Percentiles rank a stretch among this genome's conserved stretches.
Conservation (phyloP, 2,113 vertebrate species). For the Montifringilla adamsi region DNA sequence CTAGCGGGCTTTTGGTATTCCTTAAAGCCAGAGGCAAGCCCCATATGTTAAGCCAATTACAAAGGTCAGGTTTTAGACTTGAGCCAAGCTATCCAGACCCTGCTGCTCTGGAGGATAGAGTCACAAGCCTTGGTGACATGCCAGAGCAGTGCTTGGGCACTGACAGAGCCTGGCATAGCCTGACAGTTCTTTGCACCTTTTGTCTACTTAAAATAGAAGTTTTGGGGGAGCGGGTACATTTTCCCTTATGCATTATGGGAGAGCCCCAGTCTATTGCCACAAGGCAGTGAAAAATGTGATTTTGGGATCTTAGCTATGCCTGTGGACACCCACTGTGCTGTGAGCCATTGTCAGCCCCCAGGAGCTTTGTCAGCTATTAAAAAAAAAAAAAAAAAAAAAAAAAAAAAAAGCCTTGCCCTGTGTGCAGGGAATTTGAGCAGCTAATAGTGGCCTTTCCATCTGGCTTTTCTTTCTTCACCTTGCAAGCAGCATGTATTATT, state of each 20-base stretch:
- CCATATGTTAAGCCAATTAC: background rate
- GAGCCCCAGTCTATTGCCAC: background rate
- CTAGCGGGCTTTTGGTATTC: background rate
- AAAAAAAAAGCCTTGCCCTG: background rate
- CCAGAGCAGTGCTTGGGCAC: background rate
- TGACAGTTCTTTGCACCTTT: background rate
- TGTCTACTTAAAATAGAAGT: background rate
- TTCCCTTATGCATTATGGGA: background rate
- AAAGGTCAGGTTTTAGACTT: background rate
- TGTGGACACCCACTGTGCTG: background rate
- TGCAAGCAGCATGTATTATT: conserved; percentile 12
- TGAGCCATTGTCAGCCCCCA: background rate
- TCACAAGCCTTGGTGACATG: background rate
- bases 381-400: background rate
- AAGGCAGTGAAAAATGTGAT: background rate
- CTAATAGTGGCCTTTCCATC: background rate
- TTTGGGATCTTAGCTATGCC: background rate
- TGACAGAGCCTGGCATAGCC: accelerated
- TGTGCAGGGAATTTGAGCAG: background rate
- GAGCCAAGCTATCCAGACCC: background rate
- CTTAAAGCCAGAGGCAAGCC: background rate
- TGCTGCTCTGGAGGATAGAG: background rate
- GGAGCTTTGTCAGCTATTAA: background rate
- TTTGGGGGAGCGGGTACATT: background rate
- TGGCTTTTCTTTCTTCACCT: conserved; percentile 26